Conservation (phyloP, 2,888 invertebrate species). For the Macropis europaea region DNA sequence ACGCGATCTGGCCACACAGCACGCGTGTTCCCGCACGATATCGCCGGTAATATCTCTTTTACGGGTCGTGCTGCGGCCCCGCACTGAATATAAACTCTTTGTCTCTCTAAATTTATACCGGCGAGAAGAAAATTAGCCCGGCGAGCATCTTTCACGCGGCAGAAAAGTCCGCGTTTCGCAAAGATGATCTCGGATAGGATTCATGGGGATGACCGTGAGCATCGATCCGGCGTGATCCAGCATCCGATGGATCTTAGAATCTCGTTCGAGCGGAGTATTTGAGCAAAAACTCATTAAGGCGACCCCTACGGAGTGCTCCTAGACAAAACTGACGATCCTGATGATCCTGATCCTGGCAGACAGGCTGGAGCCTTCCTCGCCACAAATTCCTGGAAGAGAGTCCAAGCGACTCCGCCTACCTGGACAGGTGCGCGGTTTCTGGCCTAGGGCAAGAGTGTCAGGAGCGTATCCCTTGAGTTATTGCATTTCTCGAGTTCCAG, state of each 20-base stretch:
- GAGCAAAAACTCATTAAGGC: slow-evolving; percentile 74
- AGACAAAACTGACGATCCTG: slow-evolving; percentile 73
- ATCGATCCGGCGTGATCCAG: slow-evolving; percentile 5
- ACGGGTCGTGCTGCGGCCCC: slow-evolving; percentile 34
- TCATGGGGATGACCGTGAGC: slow-evolving; percentile 7
- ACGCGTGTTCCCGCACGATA: slow-evolving; percentile 46
- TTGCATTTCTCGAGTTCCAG: slow-evolving; percentile 73
- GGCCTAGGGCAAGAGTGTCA: slow-evolving; percentile 71
- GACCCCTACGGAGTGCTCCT: slow-evolving; percentile 62
- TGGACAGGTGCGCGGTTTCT: slow-evolving; percentile 77
- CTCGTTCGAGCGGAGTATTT: slow-evolving; percentile 24
- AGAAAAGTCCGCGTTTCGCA: slow-evolving; percentile 27
- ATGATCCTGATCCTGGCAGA: slow-evolving; percentile 77
- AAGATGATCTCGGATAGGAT: slow-evolving; percentile 45
- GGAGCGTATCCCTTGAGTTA: slow-evolving; percentile 74
- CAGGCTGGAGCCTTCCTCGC: slow-evolving; percentile 75
- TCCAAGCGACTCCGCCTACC: slow-evolving; percentile 71
- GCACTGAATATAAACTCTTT: slow-evolving; percentile 52
- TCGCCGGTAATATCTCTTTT: slow-evolving; percentile 61
- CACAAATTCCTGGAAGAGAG: slow-evolving; percentile 74
- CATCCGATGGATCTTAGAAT: too few relatives aligned
- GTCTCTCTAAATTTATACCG: slow-evolving; percentile 42
- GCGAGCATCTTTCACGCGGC: slow-evolving; percentile 29
- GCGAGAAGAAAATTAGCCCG: slow-evolving; percentile 44
- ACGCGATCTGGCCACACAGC: slow-evolving; percentile 66